Conservation (phyloP, 2,797 vertebrate species). For the Pipistrellus kuhlii region DNA sequence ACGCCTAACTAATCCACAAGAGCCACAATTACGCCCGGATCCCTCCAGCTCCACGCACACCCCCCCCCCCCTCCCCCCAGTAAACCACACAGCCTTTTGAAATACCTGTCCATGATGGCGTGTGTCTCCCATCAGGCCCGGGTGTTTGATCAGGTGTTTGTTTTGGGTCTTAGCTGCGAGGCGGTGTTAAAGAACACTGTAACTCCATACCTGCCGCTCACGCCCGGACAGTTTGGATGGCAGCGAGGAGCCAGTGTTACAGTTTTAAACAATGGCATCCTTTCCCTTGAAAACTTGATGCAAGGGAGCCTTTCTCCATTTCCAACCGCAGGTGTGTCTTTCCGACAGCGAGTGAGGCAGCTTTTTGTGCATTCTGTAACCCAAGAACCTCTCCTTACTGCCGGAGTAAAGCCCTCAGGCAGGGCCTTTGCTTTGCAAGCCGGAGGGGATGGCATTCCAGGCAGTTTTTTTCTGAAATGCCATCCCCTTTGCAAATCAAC, state of each 20-base stretch:
- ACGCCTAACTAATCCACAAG: not conserved
- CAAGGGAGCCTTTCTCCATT: not conserved
- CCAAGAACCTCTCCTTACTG: not conserved
- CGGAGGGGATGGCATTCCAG: not conserved
- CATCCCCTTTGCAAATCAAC: not conserved
- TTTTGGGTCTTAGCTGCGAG: not conserved
- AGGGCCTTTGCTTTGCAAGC: not conserved
- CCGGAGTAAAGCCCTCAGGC: constrained; percentile 50
- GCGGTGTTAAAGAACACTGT: not conserved
- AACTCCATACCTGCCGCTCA: not conserved
- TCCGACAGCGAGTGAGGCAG: not conserved
- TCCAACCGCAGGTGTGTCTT: constrained; percentile 8
- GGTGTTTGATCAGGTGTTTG: constrained; percentile 40
- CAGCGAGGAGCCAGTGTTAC: not conserved
- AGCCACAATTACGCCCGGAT: not conserved
- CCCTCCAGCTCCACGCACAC: rapidly evolving
- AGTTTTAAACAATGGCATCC: not conserved
- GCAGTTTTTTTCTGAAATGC: constrained; percentile 37
- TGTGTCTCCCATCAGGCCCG: not conserved
- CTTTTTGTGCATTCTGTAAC: constrained; percentile 40
- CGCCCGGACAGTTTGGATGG: not conserved
- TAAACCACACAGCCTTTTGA: not conserved
- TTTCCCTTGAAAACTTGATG: constrained; percentile 43
- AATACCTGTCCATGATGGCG: not conserved
- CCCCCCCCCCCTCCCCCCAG: too few species aligned